These are phyloP conservation scores for Acanthis flammea DNA, from an alignment of 2,797 vertebrate species.

Conservation along the genomic window DNA sequence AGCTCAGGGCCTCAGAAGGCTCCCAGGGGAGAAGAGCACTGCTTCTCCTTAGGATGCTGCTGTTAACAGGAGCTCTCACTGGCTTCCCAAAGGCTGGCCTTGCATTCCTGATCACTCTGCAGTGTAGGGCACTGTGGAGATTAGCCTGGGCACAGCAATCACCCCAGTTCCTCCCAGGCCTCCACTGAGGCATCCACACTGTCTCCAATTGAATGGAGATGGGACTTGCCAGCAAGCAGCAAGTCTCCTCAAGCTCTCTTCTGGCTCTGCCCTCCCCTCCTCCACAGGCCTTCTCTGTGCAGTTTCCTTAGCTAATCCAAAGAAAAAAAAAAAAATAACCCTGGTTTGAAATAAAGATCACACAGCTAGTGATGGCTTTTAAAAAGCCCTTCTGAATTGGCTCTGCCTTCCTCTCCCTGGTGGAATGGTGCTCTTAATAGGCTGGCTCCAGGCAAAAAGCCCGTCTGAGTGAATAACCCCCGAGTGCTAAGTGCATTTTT, in stretches of 20 bases:
- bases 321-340: neutral
- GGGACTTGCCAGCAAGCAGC: neutral
- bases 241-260: neutral
- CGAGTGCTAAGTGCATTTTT: slow-evolving; percentile 13
- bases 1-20: neutral
- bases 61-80: neutral
- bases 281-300: neutral
- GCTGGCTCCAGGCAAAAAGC: slow-evolving; percentile 10
- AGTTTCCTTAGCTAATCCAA: slow-evolving; percentile 19
- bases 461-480: neutral
- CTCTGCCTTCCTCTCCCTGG: neutral
- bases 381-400: neutral
- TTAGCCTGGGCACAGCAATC: neutral
- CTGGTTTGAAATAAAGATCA: slow-evolving; percentile 27
- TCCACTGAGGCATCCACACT: accelerated
- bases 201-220: neutral
- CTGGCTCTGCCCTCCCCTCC: neutral
- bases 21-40: neutral
- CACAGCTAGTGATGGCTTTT: slow-evolving; percentile 12
- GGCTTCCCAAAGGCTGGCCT: neutral
- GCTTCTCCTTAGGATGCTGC: neutral
- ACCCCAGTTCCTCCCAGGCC: neutral
- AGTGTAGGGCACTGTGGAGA: neutral
- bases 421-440: neutral
- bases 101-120: neutral